These are phyloP conservation scores for Theonella swinhoei DNA, from an alignment of 37 sponge, comb jelly and placozoan genomes.

Conservation along the genomic window DNA sequence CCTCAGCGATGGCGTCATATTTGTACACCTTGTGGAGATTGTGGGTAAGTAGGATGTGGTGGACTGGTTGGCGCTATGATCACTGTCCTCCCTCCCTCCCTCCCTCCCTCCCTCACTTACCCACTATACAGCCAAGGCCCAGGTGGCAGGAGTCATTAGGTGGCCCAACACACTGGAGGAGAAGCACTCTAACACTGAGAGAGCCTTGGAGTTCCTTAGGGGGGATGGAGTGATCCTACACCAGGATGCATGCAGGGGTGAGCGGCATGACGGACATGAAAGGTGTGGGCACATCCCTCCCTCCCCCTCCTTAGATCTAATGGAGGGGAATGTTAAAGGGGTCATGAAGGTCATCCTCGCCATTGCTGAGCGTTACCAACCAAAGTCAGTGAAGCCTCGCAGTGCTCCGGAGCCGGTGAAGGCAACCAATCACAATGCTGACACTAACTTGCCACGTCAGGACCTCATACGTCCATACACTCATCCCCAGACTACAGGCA, in stretches of 20 bases:
- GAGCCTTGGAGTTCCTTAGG: slow-evolving; percentile 39
- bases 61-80: neutral
- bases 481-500: neutral
- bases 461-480: neutral
- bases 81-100: slow-evolving; percentile 6
- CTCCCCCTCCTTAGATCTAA: neutral
- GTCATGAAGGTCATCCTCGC: slow-evolving; percentile 71
- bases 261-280: slow-evolving; percentile 1
- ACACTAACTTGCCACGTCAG: neutral
- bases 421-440: neutral
- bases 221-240: slow-evolving; percentile 48
- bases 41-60: slow-evolving; percentile 50
- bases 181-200: slow-evolving; percentile 38
- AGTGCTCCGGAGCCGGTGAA: neutral
- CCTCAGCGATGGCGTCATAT: slow-evolving; percentile 72
- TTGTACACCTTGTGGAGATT: slow-evolving; percentile 77
- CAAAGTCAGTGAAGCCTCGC: slow-evolving; percentile 50
- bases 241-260: neutral
- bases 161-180: slow-evolving; percentile 22
- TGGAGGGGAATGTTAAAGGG: slow-evolving; percentile 51
- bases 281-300: neutral
- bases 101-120: neutral
- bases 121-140: slow-evolving; percentile 31
- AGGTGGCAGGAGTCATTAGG: slow-evolving; percentile 47
- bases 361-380: slow-evolving; percentile 77